Evolutionary conservation across 2,113 vertebrate species (phyloP), one percentile per base, ranked within the genome.

Genomic region (Noctilio leporinus): DNA sequence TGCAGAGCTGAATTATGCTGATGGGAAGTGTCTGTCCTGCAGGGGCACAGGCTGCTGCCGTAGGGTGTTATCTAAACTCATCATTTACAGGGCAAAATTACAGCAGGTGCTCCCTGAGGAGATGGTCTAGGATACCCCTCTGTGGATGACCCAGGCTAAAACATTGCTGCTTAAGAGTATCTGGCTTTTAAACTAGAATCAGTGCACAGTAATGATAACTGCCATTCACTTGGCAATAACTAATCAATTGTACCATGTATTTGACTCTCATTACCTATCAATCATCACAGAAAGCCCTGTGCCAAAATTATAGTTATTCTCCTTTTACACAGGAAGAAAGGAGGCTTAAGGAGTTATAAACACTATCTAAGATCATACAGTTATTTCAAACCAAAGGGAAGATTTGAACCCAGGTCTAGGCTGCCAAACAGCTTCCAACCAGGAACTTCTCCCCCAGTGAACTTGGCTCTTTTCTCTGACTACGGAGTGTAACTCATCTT

Each of bases 381-480:
- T 73, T 64, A 65, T 38, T 86, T 19, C 64, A 93, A 94, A 53
- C 26, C 2, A 75, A 38, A 59, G 38, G 4, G 20, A 67, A 30
- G 14, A 57, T 90, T 70, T 83, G 30, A 96, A 89, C 5, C 43
- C 35, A 49, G 24, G 10, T 59, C 49, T 64, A 49, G 49, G 70
- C 12, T 94, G 87, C 35, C 67, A 86, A 59, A 72, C 17, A 92
- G 24, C 24, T 84, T 83, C 73, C 7, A 96, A 45, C 19, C 40
- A 90, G 40, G 67, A 65, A 30, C 64, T 8, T 57, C 57, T 47
- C 16, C 33, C 35, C 86, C 70, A 33, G 10, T 5, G 43, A 47
- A 91, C 24, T 86, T 86, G 45, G 47, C 69, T 65, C 94, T 97
- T 72, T 65, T 47, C 19, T 92, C 53, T 94, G 94, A 83, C 62